phyloP scores from a whole-genome alignment of 2,888 invertebrate genomes.

The Megamerina dolium region DNA sequence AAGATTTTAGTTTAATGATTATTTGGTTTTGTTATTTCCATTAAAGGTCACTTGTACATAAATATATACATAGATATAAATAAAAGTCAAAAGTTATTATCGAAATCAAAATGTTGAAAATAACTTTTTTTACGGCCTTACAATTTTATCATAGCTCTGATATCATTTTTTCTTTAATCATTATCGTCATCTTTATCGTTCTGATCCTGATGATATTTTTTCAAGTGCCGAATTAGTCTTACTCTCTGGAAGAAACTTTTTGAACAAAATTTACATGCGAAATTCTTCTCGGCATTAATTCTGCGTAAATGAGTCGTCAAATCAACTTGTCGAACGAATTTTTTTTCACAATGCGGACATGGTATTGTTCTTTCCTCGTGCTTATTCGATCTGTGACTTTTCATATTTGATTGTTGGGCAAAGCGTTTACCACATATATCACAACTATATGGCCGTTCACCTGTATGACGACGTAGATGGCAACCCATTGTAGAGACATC shows the following conservation, averaged over 20 bases:
- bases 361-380: constrained; percentile 41
- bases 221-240: constrained; percentile 38
- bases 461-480: constrained; percentile 38
- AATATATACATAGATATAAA: too few relatives aligned
- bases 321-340: constrained; percentile 37
- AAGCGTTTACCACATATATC: constrained; percentile 37
- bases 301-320: constrained; percentile 35
- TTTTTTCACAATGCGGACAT: constrained; percentile 41
- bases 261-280: constrained; percentile 33
- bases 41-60: too few relatives aligned
- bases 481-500: constrained; percentile 35
- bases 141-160: too few relatives aligned
- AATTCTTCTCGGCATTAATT: constrained; percentile 40
- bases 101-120: too few relatives aligned
- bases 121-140: too few relatives aligned
- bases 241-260: constrained; percentile 39
- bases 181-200: too few relatives aligned
- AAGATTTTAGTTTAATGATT: too few relatives aligned
- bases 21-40: too few relatives aligned
- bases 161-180: too few relatives aligned
- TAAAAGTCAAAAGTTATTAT: too few relatives aligned
- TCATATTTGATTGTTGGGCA: constrained; percentile 38
- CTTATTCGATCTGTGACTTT: constrained; percentile 38
- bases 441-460: constrained; percentile 38
- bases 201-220: too few relatives aligned